Base-by-base conservation (phyloP, 2,797 vertebrate species). In the Hyperoplus lanceolatus region DNA sequence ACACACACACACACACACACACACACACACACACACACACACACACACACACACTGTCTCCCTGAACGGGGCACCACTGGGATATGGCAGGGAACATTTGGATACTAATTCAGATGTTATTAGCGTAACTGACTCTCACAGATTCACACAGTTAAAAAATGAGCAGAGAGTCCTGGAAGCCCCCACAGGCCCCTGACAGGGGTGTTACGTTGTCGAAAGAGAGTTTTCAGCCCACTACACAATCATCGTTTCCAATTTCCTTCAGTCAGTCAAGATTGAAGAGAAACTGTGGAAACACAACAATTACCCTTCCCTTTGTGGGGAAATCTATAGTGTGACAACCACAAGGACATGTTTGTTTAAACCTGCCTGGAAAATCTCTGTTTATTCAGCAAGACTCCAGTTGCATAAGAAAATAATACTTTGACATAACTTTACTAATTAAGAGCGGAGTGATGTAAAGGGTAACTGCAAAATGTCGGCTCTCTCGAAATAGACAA, bases 221-320 rank as follows among this genome's bases (percentile, higher is more conserved):
- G 80, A 82, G 81, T 82, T 88, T 29, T 82, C 82, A 79, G 78
- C 64, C 29, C 43, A 64, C 76, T 73, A 70, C 70, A 70, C 58
- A 82, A 83, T 89, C 59, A 82, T 91, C 80, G 80, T 87, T 89
- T 84, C 66, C 79, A 88, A 89, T 90, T 93, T 92, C 87, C 86
- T 79, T 79, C 84, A 75, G 77, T 87, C 83, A 65, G 66, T 87
- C 67, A 86, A 86, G 80, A 84, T 76, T 65, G 78, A 86, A 75
- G 80, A 87, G 77, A 85, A 85, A 75, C 72, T 50, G 73, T 82
- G 77, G 79, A 89, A 90, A 91, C 84, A 84, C 80, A 87, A 91
- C 77, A 85, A 78, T 82, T 87, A 83, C 51, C 39, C 12, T 70
- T 77, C 49, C 69, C 71, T 68, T 81, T 79, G 62, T 83, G 70